phyloP scores from a whole-genome alignment of 2,797 vertebrate genomes.

The Sandelia bainsii region DNA sequence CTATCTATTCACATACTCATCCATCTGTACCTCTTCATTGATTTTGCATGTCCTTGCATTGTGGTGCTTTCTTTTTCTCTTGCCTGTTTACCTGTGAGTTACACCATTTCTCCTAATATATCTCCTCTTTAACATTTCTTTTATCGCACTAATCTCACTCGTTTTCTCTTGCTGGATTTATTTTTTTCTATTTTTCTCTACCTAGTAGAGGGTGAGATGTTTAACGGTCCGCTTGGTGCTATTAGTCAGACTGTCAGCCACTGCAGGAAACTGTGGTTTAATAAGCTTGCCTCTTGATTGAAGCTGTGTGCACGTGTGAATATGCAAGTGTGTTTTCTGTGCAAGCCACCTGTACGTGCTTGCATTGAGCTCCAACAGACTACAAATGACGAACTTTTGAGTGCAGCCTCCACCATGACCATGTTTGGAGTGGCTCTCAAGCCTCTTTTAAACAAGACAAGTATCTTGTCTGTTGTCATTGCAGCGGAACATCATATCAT shows the following conservation, averaged over 20 bases:
- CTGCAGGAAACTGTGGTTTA: conserved; percentile 61
- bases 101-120: conserved; percentile 29
- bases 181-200: conserved; percentile 24
- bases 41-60: conserved; percentile 38
- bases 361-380: conserved; percentile 56
- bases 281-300: conserved; percentile 60
- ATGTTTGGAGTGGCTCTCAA: conserved; percentile 64
- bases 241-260: conserved; percentile 72
- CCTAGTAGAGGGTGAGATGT: conserved; percentile 37
- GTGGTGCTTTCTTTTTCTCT: conserved; percentile 18
- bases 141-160: conserved; percentile 8
- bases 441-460: conserved; percentile 58
- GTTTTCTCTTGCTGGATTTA: conserved; percentile 8
- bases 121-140: conserved; percentile 31
- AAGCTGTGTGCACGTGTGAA: conserved; percentile 15
- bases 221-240: conserved; percentile 51
- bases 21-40: conserved; percentile 41
- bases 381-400: conserved; percentile 58
- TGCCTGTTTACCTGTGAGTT: conserved; percentile 36
- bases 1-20: conserved; percentile 40
- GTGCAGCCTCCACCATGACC: conserved; percentile 48
- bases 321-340: conserved; percentile 31
- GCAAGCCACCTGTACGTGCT: conserved; percentile 25
- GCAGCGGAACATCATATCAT: conserved; percentile 54
- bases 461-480: conserved; percentile 69